Evolutionary conservation across 2,888 invertebrate genomes (phyloP).

Genomic region (Dermolepida albohirtum): DNA sequence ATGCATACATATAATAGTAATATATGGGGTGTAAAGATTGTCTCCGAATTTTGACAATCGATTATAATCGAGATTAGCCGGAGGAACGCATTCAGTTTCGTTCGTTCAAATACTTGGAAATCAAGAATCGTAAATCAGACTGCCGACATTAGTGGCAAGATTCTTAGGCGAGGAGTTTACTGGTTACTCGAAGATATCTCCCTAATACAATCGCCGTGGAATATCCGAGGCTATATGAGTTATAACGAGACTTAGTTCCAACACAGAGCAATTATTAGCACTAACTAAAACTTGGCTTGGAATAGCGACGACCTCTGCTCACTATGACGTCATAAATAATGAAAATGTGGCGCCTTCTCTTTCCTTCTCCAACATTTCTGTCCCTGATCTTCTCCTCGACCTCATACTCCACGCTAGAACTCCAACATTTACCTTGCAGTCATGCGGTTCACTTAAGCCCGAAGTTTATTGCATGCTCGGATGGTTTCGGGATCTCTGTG

Average conservation of each 20-base stretch:
- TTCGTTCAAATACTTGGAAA: slow-evolving; percentile 45
- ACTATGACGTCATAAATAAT: slow-evolving; percentile 60
- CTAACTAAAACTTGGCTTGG: slow-evolving; percentile 57
- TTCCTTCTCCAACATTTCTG: slow-evolving; percentile 49
- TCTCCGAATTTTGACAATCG: slow-evolving; percentile 49
- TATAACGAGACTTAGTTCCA: slow-evolving; percentile 54
- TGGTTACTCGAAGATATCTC: slow-evolving; percentile 53
- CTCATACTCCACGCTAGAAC: slow-evolving; percentile 48
- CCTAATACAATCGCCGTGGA: slow-evolving; percentile 54
- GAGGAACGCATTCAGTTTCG: slow-evolving; percentile 47
- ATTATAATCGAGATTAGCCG: slow-evolving; percentile 50
- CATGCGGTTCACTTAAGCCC: slow-evolving; percentile 65
- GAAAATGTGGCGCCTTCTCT: slow-evolving; percentile 54
- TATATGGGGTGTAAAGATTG: slow-evolving; percentile 38
- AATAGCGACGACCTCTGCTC: slow-evolving; percentile 58
- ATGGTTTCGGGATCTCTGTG: slow-evolving; percentile 60
- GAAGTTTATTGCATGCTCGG: slow-evolving; percentile 64
- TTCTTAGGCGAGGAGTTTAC: slow-evolving; percentile 56
- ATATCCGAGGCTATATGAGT: slow-evolving; percentile 55
- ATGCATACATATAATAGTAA: slow-evolving; percentile 17
- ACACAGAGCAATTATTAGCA: slow-evolving; percentile 59
- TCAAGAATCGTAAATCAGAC: slow-evolving; percentile 55
- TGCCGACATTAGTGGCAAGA: slow-evolving; percentile 54
- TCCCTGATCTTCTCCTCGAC: slow-evolving; percentile 47
- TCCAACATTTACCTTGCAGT: slow-evolving; percentile 62